Percentiles rank a stretch among this genome's conserved stretches.
phyloP scores from a whole-genome alignment of 2,113 vertebrate genomes.

The Bubalus kerabau region DNA sequence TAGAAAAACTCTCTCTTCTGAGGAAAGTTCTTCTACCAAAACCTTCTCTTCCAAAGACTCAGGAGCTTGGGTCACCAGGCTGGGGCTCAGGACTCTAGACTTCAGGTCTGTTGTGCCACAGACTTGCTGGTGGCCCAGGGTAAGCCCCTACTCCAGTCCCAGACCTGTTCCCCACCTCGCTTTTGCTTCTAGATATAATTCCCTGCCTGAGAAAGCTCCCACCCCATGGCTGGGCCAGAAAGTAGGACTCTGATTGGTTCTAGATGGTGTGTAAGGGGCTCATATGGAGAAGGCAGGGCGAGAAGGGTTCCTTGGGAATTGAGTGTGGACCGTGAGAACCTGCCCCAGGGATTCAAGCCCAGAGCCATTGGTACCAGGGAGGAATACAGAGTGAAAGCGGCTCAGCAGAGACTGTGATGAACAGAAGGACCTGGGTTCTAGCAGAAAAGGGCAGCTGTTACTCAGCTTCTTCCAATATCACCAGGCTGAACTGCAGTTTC shows the following conservation, averaged over 20 bases:
- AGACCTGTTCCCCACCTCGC: neutral
- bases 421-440: neutral
- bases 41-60: neutral
- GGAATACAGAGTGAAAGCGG: neutral
- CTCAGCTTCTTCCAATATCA: neutral
- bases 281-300: neutral
- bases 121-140: neutral
- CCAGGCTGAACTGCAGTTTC: neutral
- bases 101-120: neutral
- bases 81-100: neutral
- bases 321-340: neutral
- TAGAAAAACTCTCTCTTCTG: neutral
- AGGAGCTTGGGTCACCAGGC: neutral
- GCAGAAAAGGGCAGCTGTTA: neutral
- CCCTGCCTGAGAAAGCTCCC: neutral
- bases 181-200: neutral
- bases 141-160: too few species aligned
- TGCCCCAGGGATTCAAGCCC: accelerated
- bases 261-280: neutral
- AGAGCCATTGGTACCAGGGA: neutral
- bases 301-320: neutral
- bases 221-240: neutral
- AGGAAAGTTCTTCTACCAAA: neutral
- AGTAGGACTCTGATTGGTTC: neutral
- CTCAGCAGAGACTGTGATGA: neutral